Conservation (phyloP, 2,888 invertebrate genomes). For the Exocentrus adspersus region DNA sequence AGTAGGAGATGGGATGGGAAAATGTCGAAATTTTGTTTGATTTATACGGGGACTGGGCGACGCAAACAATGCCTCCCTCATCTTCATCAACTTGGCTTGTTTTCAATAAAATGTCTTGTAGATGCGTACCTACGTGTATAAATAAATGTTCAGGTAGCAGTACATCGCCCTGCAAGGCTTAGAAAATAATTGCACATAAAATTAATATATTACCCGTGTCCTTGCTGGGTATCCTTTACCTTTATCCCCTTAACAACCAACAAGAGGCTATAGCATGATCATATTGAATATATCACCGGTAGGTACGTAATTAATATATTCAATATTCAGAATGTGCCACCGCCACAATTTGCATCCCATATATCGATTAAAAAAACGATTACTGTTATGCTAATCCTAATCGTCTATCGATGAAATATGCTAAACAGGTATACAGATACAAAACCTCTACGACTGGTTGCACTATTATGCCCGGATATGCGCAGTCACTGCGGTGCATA, state of each 20-base stretch:
- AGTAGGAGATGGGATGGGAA: slow-evolving; percentile 23
- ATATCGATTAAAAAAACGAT: slow-evolving; percentile 11
- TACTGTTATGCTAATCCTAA: slow-evolving; percentile 14
- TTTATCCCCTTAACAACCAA: neutral
- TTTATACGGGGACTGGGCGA: slow-evolving; percentile 17
- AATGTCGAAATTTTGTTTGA: slow-evolving; percentile 30
- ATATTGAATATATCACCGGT: neutral
- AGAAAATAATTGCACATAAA: neutral
- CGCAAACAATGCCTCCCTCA: neutral
- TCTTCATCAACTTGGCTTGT: too few relatives aligned
- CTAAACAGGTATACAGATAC: slow-evolving; percentile 7
- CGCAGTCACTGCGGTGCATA: slow-evolving; percentile 16
- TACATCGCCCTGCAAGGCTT: neutral
- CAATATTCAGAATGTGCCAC: neutral
- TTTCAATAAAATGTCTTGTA: too few relatives aligned
- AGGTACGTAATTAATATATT: neutral
- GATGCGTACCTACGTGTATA: too few relatives aligned
- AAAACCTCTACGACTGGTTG: slow-evolving; percentile 11
- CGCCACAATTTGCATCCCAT: neutral
- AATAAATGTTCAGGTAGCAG: too few relatives aligned
- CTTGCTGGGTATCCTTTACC: neutral
- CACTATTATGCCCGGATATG: slow-evolving; percentile 18
- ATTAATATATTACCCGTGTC: neutral
- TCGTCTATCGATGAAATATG: slow-evolving; percentile 21
- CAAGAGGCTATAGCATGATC: neutral